These are phyloP conservation scores for Cygnus atratus DNA, from an alignment of 2,113 vertebrate species.

Conservation along the genomic window DNA sequence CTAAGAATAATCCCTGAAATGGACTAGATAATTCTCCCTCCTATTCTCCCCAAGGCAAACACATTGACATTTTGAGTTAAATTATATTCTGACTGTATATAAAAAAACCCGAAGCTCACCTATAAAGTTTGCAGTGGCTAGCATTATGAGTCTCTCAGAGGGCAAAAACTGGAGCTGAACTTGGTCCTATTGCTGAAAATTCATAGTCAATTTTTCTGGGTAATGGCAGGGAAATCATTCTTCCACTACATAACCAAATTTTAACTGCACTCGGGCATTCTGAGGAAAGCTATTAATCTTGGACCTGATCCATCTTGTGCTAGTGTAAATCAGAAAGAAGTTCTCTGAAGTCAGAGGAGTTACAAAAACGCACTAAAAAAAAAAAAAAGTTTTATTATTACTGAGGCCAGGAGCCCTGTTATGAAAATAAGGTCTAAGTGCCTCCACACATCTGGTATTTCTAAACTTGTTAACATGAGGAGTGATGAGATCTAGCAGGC, in stretches of 20 bases:
- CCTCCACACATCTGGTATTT: neutral
- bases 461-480: neutral
- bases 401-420: neutral
- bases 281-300: slow-evolving; percentile 5
- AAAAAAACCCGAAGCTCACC: slow-evolving; percentile 33
- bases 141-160: neutral
- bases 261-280: neutral
- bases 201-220: slow-evolving; percentile 7
- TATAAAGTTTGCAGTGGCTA: slow-evolving; percentile 20
- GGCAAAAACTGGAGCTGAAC: slow-evolving; percentile 29
- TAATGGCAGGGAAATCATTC: neutral
- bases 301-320: neutral
- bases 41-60: slow-evolving; percentile 31
- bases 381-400: neutral
- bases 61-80: slow-evolving; percentile 40
- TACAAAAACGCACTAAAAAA: neutral
- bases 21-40: slow-evolving; percentile 37
- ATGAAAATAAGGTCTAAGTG: neutral
- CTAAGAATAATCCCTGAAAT: slow-evolving; percentile 54
- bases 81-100: slow-evolving; percentile 18
- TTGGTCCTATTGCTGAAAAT: neutral
- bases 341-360: neutral
- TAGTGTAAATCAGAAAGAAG: neutral
- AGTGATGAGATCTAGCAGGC: neutral
- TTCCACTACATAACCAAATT: neutral